These are phyloP conservation scores for Leiothrix lutea DNA, from an alignment of 2,113 vertebrate genomes.

Conservation along the genomic window DNA sequence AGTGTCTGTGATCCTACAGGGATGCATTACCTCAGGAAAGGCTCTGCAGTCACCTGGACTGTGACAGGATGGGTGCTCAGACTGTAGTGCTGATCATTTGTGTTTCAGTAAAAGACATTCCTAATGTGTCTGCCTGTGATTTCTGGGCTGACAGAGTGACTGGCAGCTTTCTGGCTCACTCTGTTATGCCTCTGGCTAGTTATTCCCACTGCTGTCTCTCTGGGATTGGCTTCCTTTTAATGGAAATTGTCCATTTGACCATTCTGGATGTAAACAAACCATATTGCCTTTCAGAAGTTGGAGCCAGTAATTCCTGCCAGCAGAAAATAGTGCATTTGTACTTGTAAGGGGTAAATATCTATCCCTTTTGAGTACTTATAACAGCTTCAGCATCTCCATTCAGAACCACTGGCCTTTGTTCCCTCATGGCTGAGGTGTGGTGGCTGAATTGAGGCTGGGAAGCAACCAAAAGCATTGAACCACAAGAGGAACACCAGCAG, in stretches of 20 bases:
- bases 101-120: not conserved
- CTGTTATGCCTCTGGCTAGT: not conserved
- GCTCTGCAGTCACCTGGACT: not conserved
- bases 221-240: not conserved
- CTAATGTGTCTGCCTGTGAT: not conserved
- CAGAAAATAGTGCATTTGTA: not conserved
- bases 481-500: not conserved
- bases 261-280: not conserved
- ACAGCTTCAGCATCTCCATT: not conserved
- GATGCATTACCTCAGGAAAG: not conserved
- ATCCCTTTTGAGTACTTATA: not conserved
- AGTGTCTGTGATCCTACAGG: not conserved
- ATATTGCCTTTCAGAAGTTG: not conserved
- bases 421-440: not conserved
- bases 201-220: not conserved
- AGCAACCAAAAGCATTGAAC: not conserved
- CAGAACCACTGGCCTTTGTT: not conserved
- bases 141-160: not conserved
- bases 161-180: not conserved
- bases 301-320: not conserved
- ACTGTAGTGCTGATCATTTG: not conserved
- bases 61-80: not conserved
- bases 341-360: not conserved
- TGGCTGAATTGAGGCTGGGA: not conserved
- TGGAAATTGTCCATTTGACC: not conserved